A percentile compares a stretch with the other conserved stretches of the same genome.
These are phyloP conservation scores for Odontocolon sp. DNA, from an alignment of 2,888 invertebrate genomes.

Conservation along the genomic window DNA sequence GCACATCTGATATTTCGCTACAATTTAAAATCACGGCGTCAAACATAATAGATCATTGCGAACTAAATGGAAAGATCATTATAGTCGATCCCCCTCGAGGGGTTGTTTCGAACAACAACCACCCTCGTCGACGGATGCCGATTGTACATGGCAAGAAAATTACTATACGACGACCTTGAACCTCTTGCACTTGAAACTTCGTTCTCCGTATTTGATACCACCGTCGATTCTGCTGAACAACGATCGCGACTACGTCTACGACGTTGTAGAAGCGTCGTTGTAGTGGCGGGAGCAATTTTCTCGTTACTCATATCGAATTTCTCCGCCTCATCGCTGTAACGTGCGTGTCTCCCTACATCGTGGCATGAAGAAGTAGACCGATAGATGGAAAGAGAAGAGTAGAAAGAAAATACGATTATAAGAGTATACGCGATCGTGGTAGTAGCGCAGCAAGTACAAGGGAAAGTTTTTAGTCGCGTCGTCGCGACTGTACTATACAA, in stretches of 20 bases:
- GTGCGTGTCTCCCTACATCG: constrained; percentile 6
- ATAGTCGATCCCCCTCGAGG: neutral
- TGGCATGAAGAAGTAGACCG: no score
- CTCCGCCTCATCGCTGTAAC: constrained; percentile 16
- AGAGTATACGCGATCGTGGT: constrained; percentile 7
- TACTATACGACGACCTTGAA: constrained; percentile 3
- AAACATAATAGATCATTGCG: no score
- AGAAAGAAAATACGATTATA: constrained; percentile 51
- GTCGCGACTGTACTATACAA: neutral
- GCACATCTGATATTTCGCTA: no score
- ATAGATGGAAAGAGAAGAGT: no score
- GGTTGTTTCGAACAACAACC: neutral
- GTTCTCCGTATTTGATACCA: constrained; percentile 26
- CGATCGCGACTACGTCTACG: neutral
- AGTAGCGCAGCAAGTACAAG: constrained; percentile 20
- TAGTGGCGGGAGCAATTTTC: constrained; percentile 24
- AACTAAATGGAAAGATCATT: no score
- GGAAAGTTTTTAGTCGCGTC: constrained; percentile 43
- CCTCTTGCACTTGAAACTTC: constrained; percentile 32
- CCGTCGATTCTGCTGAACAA: neutral
- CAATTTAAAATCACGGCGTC: no score
- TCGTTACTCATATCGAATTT: constrained; percentile 27
- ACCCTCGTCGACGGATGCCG: no score
- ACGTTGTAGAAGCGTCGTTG: neutral
- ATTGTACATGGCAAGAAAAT: constrained; percentile 7